phyloP scores from a whole-genome alignment of 2,113 vertebrate species.

The Xiphorhynchus elegans region DNA sequence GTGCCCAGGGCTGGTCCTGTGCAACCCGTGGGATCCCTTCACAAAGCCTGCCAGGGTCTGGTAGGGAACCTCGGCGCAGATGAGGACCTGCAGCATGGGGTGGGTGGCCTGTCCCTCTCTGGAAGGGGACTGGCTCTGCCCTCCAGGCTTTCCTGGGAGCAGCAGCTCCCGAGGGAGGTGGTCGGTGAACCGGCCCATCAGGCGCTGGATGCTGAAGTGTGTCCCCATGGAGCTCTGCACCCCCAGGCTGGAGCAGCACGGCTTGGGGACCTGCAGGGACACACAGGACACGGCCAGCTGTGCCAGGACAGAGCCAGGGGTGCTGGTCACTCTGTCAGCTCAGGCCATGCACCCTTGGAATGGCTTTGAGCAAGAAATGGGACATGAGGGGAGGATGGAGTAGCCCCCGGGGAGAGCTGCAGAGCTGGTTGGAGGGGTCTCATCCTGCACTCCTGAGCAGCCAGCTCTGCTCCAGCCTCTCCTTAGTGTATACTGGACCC shows the following conservation, averaged over 20 bases:
- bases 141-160: not conserved
- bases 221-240: not conserved
- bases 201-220: conserved; percentile 76
- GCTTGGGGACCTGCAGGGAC: conserved; percentile 59
- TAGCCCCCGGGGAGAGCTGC: not conserved
- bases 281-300: not conserved
- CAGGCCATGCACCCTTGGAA: not conserved
- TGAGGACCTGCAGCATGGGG: not conserved
- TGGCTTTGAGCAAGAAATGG: not conserved
- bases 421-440: not conserved
- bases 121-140: not conserved
- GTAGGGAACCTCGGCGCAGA: conserved; percentile 74
- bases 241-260: not conserved
- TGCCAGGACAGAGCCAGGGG: accelerated
- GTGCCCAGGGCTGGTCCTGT: conserved; percentile 26
- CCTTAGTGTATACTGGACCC: accelerated
- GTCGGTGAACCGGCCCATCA: conserved; percentile 61
- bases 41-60: conserved; percentile 79
- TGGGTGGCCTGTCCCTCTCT: accelerated
- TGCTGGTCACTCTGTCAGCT: not conserved
- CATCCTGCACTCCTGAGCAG: not conserved
- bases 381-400: accelerated
- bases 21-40: conserved; percentile 4
- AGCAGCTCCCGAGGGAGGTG: not conserved
- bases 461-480: not conserved